These are phyloP conservation scores for Beris morrisii DNA, from an alignment of 2,888 invertebrate genomes.

Conservation along the genomic window DNA sequence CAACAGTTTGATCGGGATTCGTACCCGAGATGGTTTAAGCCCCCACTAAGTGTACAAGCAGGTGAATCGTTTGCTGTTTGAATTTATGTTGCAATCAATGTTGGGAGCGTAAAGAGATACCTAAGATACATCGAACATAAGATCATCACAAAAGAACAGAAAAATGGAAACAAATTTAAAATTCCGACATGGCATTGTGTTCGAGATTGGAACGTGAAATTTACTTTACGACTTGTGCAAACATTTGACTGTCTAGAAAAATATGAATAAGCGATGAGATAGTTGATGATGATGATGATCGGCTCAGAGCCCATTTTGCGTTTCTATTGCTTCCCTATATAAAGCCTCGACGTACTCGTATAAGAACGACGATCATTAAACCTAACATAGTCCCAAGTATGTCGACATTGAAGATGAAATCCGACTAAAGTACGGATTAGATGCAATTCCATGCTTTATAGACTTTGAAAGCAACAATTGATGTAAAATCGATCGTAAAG, in stretches of 20 bases:
- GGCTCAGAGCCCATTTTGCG: background rate
- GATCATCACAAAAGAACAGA: slow-evolving; percentile 1
- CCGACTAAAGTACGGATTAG: slow-evolving; percentile 3
- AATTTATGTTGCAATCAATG: too few relatives aligned
- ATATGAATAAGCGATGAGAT: slow-evolving; percentile 29
- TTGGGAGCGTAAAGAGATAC: too few relatives aligned
- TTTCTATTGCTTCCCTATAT: slow-evolving; percentile 19
- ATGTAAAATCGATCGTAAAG: slow-evolving; percentile 36
- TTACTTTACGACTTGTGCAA: slow-evolving; percentile 33
- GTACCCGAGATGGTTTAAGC: too few relatives aligned
- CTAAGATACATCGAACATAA: too few relatives aligned
- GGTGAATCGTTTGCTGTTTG: too few relatives aligned
- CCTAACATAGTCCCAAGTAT: slow-evolving; percentile 10
- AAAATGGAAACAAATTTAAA: slow-evolving; percentile 10
- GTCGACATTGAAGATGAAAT: slow-evolving; percentile 36
- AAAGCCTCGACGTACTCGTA: too few relatives aligned
- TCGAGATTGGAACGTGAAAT: slow-evolving; percentile 25
- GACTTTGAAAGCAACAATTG: slow-evolving; percentile 33
- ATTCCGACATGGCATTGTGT: slow-evolving; percentile 25
- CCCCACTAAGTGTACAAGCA: too few relatives aligned
- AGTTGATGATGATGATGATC: slow-evolving; percentile 18
- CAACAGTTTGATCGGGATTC: too few relatives aligned
- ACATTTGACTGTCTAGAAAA: slow-evolving; percentile 34
- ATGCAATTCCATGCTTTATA: slow-evolving; percentile 31
- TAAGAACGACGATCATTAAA: background rate